Conservation (phyloP, 2,113 vertebrate species). For the Spizaetus ornatus region DNA sequence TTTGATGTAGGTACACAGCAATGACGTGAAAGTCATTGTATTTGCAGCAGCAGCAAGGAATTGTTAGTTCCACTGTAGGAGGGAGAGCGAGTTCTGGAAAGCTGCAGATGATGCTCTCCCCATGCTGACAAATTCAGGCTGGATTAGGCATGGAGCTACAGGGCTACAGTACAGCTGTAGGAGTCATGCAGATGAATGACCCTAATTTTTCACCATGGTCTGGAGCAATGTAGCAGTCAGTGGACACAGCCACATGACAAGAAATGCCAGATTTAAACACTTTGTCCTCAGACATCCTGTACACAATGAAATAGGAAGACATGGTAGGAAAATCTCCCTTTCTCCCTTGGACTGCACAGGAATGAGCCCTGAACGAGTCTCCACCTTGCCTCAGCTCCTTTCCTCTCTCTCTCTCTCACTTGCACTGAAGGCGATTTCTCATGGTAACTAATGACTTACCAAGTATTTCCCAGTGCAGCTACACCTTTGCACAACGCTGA, state of each 20-base stretch:
- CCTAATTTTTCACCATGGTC: neutral
- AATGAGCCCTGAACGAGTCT: neutral
- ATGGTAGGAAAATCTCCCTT: neutral
- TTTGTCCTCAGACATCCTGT: neutral
- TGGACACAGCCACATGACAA: neutral
- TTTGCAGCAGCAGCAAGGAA: neutral
- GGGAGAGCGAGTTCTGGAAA: neutral
- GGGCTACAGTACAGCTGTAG: neutral
- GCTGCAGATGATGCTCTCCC: neutral
- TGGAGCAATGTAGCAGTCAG: neutral
- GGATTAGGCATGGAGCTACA: neutral
- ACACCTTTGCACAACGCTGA: fast-evolving
- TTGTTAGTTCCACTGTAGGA: neutral
- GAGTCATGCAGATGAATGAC: neutral
- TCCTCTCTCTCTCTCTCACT: neutral
- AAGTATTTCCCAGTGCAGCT: neutral
- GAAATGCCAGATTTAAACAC: neutral
- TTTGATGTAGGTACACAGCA: neutral
- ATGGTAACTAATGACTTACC: neutral
- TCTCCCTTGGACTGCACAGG: neutral
- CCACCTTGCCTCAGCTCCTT: neutral
- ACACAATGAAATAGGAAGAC: neutral
- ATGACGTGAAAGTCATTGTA: too few species aligned
- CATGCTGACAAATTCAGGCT: neutral
- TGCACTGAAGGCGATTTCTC: neutral